Conservation (phyloP, 2,888 invertebrate species). For the Steromphala cineraria region DNA sequence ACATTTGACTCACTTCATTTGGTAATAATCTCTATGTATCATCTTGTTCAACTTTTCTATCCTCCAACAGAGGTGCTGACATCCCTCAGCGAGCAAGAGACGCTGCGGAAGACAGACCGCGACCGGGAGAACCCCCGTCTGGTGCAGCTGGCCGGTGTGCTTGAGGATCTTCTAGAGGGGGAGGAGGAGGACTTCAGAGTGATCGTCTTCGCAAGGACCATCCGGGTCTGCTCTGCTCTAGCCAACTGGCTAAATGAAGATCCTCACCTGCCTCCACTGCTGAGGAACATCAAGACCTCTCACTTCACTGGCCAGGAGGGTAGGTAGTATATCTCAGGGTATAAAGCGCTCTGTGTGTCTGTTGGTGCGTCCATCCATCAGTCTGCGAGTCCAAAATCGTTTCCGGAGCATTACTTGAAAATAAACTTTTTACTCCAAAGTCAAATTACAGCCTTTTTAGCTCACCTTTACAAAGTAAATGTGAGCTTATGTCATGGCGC, state of each 20-base stretch:
- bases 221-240: not conserved
- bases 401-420: no score
- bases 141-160: not conserved
- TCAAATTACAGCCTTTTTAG: no score
- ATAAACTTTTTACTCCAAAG: no score
- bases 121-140: not conserved
- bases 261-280: not conserved
- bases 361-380: no score
- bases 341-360: no score
- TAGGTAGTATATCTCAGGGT: not conserved
- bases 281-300: not conserved
- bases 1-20: no score
- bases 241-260: constrained; percentile 21
- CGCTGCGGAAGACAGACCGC: not conserved
- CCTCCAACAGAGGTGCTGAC: not conserved
- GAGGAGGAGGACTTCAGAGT: not conserved
- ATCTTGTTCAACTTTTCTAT: no score
- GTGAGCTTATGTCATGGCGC: no score
- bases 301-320: not conserved
- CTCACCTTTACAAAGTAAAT: no score
- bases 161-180: not conserved
- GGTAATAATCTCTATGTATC: no score
- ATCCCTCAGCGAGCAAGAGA: not conserved
- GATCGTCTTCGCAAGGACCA: constrained; percentile 8
- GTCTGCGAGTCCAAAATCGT: no score